These are phyloP conservation scores for Ophioderma brevispina DNA, from an alignment of 35 echinoderm and acorn worm genomes.

Conservation along the genomic window DNA sequence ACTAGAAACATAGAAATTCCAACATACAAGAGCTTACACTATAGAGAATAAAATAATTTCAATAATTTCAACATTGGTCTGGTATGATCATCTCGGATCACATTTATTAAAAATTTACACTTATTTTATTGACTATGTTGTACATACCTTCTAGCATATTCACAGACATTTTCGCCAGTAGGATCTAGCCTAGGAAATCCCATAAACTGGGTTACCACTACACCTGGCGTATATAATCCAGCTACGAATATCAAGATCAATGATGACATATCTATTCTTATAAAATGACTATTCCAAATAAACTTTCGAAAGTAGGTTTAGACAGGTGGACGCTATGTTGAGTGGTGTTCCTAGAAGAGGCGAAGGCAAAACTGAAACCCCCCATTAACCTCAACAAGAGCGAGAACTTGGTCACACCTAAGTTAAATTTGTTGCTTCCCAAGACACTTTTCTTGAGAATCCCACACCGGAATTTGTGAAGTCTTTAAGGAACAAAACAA, in stretches of 20 bases:
- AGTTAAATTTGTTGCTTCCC: not conserved
- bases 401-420: not conserved
- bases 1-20: no score
- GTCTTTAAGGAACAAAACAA: not conserved
- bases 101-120: no score
- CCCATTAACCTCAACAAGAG: not conserved
- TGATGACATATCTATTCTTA: not conserved
- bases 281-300: not conserved
- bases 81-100: no score
- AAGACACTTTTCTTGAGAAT: not conserved
- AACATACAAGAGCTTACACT: no score
- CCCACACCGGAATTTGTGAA: not conserved
- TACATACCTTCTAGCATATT: not conserved
- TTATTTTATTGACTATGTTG: not conserved
- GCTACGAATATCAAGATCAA: not conserved
- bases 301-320: not conserved
- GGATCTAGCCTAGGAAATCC: not conserved
- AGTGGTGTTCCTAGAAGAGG: not conserved
- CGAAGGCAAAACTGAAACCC: not conserved
- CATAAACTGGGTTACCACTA: not conserved
- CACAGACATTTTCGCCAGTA: not conserved
- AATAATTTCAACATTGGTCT: no score
- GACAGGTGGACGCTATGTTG: not conserved
- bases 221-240: not conserved
- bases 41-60: no score